These are phyloP conservation scores for Betta splendens DNA, from an alignment of 2,797 vertebrate genomes.

Conservation along the genomic window DNA sequence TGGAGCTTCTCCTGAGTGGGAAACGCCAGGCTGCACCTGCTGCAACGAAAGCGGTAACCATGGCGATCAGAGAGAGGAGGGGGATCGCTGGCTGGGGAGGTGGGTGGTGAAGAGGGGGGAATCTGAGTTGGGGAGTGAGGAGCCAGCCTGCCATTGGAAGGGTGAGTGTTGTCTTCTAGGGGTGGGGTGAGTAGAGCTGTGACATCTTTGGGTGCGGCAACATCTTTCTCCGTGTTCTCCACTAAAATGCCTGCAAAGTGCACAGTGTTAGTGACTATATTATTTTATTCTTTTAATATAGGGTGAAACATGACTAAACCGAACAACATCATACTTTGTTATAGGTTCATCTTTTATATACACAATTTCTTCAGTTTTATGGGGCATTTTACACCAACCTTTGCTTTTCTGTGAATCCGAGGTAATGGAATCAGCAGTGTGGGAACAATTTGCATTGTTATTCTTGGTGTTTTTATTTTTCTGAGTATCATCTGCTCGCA, in stretches of 20 bases:
- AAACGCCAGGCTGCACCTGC: slow-evolving; percentile 98
- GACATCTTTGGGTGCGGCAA: slow-evolving; percentile 83
- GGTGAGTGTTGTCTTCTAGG: slow-evolving; percentile 89
- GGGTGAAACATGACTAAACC: background rate
- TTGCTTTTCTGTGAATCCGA: slow-evolving; percentile 78
- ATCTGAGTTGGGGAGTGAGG: slow-evolving; percentile 92
- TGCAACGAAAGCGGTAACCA: slow-evolving; percentile 98
- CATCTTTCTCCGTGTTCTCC: slow-evolving; percentile 83
- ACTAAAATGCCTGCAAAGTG: slow-evolving; percentile 81
- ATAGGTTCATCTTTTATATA: background rate
- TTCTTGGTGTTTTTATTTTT: slow-evolving; percentile 57
- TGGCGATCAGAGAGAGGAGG: slow-evolving; percentile 93
- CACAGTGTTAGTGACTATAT: slow-evolving; percentile 14
- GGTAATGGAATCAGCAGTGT: slow-evolving; percentile 42
- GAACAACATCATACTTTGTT: background rate
- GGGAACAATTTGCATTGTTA: slow-evolving; percentile 45
- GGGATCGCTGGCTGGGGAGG: slow-evolving; percentile 85
- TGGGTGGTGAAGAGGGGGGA: slow-evolving; percentile 89
- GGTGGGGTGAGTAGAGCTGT: slow-evolving; percentile 86
- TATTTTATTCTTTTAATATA: slow-evolving; percentile 4
- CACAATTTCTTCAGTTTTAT: slow-evolving; percentile 18
- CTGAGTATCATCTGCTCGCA: slow-evolving; percentile 77
- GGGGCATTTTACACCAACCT: slow-evolving; percentile 81
- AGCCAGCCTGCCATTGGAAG: slow-evolving; percentile 92
- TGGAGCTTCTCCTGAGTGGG: slow-evolving; percentile 97